Base-by-base conservation (phyloP, 2,113 vertebrate genomes). In the Synodontis membranacea region DNA sequence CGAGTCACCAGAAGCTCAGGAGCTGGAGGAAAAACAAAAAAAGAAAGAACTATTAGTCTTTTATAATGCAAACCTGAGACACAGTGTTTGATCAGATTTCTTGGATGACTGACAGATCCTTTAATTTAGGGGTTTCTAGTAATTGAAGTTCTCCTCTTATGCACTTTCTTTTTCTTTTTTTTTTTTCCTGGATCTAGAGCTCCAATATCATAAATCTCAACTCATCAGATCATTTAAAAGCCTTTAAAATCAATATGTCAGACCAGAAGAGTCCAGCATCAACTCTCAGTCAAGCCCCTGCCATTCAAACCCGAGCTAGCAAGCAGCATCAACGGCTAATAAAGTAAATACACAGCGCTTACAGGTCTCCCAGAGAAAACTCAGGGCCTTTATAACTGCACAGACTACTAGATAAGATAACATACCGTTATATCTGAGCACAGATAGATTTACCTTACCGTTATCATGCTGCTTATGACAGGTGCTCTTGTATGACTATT, bases 1-100 rank as follows among this genome's bases (percentile, higher is more conserved):
- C 88, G 95, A 96, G 93, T 96, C 96, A 91, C 96, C 96, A 91
- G 95, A 94, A 89, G 92, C 72, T 87, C 88, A 92, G 88, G 82
- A 90, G 85, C 93, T 95, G 89, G 3, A 56, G 6, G 6, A 72
- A 17, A 60, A 72, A 86, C 1, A 44, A 17, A 42, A 81, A n/a
- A n/a, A n/a, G n/a, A n/a, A n/a, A n/a, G n/a, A n/a, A n/a, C n/a
- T 1, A 28, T 62, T 3, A 84, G 17, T 64, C 9, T 52, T 0
- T 25, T 5, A 48, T 48, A 15, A 46, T 48, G n/a, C 42, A 48
- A 48, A n/a, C 7, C 72, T 28, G 28, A 76, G 34, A 70, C 68
- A 39, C 34, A 39, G 66, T 5, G 1, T 15, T 7, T 46, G 15
- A 79, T 31, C 48, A 54, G 48, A 79, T 19, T n/a, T 66, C 4